Evolutionary conservation across 1,140 invertebrate species (phyloP).

Genomic region (Procambarus clarkii): DNA sequence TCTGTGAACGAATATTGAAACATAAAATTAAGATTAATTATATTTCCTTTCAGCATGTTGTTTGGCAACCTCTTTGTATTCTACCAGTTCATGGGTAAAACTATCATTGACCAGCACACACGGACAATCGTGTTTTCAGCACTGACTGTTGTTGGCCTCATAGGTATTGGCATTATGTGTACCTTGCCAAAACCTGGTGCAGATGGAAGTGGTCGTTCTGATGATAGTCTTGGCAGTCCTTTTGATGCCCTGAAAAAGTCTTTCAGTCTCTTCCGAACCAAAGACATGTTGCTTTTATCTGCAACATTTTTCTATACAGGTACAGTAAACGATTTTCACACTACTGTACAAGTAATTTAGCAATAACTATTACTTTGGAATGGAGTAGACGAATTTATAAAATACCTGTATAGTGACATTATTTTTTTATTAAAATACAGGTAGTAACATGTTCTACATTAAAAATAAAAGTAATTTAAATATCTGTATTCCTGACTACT

Average conservation of each 20-base stretch:
- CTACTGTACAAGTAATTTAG: too few relatives aligned
- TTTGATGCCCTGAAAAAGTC: constrained; percentile 83
- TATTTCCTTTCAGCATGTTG: constrained; percentile 85
- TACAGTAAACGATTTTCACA: constrained; percentile 74
- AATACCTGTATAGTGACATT: too few relatives aligned
- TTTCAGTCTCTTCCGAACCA: constrained; percentile 85
- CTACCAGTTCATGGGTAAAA: constrained; percentile 88
- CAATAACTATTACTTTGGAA: too few relatives aligned
- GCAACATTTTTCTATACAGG: constrained; percentile 93
- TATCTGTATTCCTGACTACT: too few relatives aligned
- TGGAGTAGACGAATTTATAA: too few relatives aligned
- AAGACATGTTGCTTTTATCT: constrained; percentile 89
- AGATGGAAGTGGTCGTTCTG: constrained; percentile 52
- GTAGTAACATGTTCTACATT: too few relatives aligned
- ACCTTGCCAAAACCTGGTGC: constrained; percentile 77
- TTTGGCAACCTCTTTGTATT: constrained; percentile 96
- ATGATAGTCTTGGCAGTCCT: constrained; percentile 57
- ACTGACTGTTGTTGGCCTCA: constrained; percentile 80
- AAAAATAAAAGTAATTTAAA: too few relatives aligned
- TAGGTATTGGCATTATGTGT: constrained; percentile 84
- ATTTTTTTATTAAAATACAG: too few relatives aligned
- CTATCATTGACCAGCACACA: constrained; percentile 82
- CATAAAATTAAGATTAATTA: constrained; percentile 51
- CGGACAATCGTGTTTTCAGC: constrained; percentile 86
- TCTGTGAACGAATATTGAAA: too few relatives aligned